Base-by-base conservation (phyloP, 2,888 invertebrate genomes). In the Lochmaea crataegi region DNA sequence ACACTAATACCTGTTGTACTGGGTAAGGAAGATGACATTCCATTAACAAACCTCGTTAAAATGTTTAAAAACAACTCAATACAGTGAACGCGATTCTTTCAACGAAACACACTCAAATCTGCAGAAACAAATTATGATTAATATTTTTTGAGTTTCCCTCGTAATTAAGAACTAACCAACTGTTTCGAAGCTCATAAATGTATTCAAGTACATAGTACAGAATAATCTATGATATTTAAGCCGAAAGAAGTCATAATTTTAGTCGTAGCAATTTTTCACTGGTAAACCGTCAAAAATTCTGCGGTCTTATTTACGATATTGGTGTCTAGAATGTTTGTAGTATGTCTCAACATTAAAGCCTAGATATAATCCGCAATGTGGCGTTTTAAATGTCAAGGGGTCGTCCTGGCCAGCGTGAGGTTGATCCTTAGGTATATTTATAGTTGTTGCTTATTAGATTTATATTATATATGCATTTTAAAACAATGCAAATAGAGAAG, bases 341-440 rank as follows among this genome's bases (percentile, higher is more conserved):
- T 14, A 56, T 76, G 72, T 69, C 67, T 45, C 60, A 72, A 72
- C 73, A 67, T 76, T 76, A 72, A 72, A 48, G 64, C 72, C 71
- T 64, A 53, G 69, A 65, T 71, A 68, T 71, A 75, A 75, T 78
- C 74, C 72, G 75, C 74, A 71, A 76, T 76, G 74, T 76, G 76
- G 78, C 73, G 74, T 76, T 74, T 71, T 77, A 83, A 83, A 83
- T 83, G 82, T 83, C 83, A 83, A 75, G 79, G 80, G 83, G 82
- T 83, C 83, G 76, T 76, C 76, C 75, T 78, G 82, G 78, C 78
- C 81, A 80, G 79, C 81, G 72, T 77, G 80, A 77, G 78, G 79
- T 78, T 75, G 75, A 78, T 75, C 72, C 76, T 78, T 74, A 74
- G 78, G 74, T 80, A 80, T 82, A 81, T 82, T 82, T 81, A 80